Evolutionary conservation across 1,140 invertebrate species (phyloP), one percentile per base, ranked within the genome.

Genomic region (Drosophila obscura): DNA sequence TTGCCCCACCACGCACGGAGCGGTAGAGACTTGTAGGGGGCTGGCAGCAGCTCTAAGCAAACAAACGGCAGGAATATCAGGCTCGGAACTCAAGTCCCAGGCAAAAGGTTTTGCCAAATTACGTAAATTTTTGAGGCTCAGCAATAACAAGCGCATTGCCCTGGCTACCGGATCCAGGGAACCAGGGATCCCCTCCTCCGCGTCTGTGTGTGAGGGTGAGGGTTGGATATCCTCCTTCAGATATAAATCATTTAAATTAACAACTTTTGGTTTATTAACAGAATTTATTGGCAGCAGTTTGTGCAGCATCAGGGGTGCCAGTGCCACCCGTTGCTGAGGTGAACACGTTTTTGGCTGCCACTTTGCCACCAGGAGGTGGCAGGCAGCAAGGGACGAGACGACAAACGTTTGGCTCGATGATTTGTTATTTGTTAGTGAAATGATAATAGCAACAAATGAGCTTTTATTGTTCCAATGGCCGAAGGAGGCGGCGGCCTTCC

Each of bases 201-300:
- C 7, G 11, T 9, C 26, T 13, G 56, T 9, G 19, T 15, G 16
- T 16, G 4, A 0, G 35, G 0, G 35, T 4, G 11, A 39, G 35
- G 9, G 35, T 9, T 4, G 4, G 4, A 11, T 24, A 53, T 31
- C 62, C 59, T 53, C 51, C 35, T 71, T 48, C 48, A 79, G 76
- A 87, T 90, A 91, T 91, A 91, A 91, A 91, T 91, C 89, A 90
- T 90, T 91, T 88, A 90, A 90, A 91, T 91, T 91, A 90, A 90
- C 88, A 90, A 88, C 88, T 90, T 90, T 90, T 90, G 88, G 80
- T 90, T 90, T 90, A 90, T 90, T 90, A 90, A 90, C 88, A 82
- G 83, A 90, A 90, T 90, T 90, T 90, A 90, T 90, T 88, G 88
- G 88, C 83, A 88, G 76, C 79, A 45, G 75, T 88, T 88, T 88